Percentiles rank a stretch among this genome's conserved stretches.
Evolutionary conservation across 2,797 vertebrate species (phyloP).

Genomic region (Sphenodon punctatus): DNA sequence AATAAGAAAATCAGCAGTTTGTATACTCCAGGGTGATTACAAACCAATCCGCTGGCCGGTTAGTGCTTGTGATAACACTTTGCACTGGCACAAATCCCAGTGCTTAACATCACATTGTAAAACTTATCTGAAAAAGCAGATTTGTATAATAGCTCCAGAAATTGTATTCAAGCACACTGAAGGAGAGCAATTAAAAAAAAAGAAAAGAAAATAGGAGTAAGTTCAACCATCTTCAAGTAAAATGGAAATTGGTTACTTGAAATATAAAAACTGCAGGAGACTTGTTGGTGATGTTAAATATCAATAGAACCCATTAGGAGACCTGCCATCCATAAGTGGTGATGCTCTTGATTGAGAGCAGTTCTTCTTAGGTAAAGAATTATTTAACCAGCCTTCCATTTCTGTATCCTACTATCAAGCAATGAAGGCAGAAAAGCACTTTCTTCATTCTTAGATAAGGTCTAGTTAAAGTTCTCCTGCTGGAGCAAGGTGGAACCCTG

Average conservation of each 20-base stretch:
- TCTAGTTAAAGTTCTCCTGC: neutral
- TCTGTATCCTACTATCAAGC: neutral
- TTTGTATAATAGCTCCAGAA: conserved; percentile 10
- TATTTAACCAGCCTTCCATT: neutral
- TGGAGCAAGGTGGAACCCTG: neutral
- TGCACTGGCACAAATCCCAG: too few relatives aligned
- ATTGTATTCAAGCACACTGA: neutral
- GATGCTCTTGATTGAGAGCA: conserved; percentile 38
- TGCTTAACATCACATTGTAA: neutral
- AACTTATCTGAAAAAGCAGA: neutral
- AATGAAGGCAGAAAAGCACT: neutral
- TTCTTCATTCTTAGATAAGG: neutral
- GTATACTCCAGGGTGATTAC: too few relatives aligned
- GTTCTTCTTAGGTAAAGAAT: neutral
- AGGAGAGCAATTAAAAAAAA: neutral
- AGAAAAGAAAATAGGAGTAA: neutral
- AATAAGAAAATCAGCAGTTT: conserved; percentile 24
- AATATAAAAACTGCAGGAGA: conserved; percentile 8
- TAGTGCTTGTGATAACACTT: too few relatives aligned
- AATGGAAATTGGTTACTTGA: neutral
- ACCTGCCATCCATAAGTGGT: neutral
- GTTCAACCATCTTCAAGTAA: neutral
- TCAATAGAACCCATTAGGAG: conserved; percentile 9
- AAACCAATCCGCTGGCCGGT: too few relatives aligned
- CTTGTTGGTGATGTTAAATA: too few relatives aligned